Evolutionary conservation across 2,113 vertebrate species (phyloP).

Genomic region (Cromileptes altivelis): DNA sequence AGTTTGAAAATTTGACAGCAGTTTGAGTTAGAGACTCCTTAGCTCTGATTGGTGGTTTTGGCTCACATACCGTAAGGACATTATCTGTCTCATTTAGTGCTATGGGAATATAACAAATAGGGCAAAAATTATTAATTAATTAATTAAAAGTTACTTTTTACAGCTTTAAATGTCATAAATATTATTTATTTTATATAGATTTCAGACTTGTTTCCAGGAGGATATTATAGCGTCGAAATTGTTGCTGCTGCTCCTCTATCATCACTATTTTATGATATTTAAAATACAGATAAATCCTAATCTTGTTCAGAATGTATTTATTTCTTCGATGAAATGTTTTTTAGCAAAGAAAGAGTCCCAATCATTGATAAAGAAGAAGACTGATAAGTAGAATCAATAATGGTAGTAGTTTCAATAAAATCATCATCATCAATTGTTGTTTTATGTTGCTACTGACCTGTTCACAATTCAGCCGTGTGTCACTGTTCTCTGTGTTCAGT

Average conservation of each 20-base stretch:
- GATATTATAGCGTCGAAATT: no score
- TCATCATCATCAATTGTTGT: neutral
- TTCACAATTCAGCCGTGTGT: conserved; percentile 16
- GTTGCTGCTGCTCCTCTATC: neutral
- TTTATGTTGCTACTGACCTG: conserved; percentile 32
- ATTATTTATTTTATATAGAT: no score
- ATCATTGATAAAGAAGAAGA: neutral
- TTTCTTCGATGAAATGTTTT: neutral
- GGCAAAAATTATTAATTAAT: no score
- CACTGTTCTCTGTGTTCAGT: neutral
- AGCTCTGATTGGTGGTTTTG: no score
- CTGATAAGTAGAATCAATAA: neutral
- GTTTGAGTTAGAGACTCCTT: no score
- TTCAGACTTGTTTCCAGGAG: no score
- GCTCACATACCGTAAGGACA: no score
- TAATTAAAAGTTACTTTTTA: no score
- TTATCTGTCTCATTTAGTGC: no score
- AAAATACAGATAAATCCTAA: neutral
- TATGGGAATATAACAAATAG: no score
- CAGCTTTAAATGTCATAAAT: no score
- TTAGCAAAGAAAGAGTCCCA: neutral
- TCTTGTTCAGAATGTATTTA: neutral
- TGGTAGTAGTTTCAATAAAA: neutral
- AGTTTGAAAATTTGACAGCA: no score
- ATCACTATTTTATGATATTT: neutral